Conservation (phyloP, 53 echinoderm and acorn worm species). For the Echinometra lucunter region DNA sequence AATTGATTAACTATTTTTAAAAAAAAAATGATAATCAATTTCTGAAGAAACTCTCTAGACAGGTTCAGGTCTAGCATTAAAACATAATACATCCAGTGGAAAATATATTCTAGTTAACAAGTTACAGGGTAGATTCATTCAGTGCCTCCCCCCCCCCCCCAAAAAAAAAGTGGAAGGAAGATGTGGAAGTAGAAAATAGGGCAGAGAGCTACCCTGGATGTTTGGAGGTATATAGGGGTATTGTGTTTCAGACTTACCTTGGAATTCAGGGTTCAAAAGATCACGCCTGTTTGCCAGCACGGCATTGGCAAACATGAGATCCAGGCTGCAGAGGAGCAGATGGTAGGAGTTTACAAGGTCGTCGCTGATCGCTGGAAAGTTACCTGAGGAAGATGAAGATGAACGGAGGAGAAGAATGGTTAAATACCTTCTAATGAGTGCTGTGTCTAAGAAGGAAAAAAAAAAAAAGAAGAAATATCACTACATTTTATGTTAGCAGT, state of each 20-base stretch:
- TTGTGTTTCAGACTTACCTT: conserved; percentile 77
- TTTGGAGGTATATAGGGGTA: background rate
- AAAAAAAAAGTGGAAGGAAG: background rate
- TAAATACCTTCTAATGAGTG: background rate
- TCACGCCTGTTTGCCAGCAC: conserved; percentile 91
- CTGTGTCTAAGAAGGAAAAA: background rate
- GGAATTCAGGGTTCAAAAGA: conserved; percentile 86
- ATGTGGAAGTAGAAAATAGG: background rate
- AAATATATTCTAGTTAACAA: no score
- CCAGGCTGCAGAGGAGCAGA: conserved; percentile 93
- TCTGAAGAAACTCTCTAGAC: no score
- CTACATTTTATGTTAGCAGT: no score
- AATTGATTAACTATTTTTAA: no score
- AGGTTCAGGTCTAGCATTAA: no score
- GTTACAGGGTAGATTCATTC: no score
- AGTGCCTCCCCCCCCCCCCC: background rate
- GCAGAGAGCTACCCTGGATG: conserved; percentile 8
- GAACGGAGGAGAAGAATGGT: background rate
- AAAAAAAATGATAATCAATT: no score
- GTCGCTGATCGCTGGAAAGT: conserved; percentile 99
- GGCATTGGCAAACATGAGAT: conserved; percentile 88
- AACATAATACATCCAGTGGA: no score
- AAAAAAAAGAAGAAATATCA: background rate
- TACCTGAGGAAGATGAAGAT: conserved; percentile 69
- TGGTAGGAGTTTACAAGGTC: conserved; percentile 99